Conservation (phyloP, 2,113 vertebrate species). For the Dipodomys ordii region DNA sequence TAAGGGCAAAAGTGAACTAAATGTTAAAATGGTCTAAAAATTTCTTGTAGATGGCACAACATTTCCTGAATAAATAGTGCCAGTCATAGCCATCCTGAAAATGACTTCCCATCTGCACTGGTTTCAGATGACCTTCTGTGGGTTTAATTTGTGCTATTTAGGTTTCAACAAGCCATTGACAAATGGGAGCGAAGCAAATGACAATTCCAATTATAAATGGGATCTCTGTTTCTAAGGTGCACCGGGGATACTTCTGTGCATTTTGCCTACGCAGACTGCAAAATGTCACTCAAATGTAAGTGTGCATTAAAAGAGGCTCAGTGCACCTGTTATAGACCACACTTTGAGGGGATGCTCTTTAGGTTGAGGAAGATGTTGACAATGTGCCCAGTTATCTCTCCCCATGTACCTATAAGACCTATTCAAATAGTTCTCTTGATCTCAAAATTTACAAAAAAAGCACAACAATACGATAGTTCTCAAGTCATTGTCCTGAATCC, state of each 20-base stretch:
- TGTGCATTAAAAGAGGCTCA: conserved; percentile 47
- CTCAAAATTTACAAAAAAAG: neutral
- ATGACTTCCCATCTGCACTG: conserved; percentile 1
- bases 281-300: conserved; percentile 75
- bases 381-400: neutral
- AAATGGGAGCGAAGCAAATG: conserved; percentile 43
- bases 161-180: conserved; percentile 45
- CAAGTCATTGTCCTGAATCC: conserved; percentile 18
- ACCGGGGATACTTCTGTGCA: neutral
- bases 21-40: conserved; percentile 21
- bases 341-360: conserved; percentile 54
- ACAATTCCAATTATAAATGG: conserved; percentile 63
- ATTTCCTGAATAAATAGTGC: neutral
- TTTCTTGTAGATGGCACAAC: neutral
- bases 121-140: conserved; percentile 53
- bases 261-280: conserved; percentile 48
- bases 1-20: neutral
- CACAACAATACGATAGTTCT: neutral
- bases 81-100: neutral
- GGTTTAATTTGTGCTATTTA: conserved; percentile 44
- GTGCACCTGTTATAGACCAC: conserved; percentile 56
- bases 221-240: conserved; percentile 46
- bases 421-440: neutral
- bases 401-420: neutral
- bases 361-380: conserved; percentile 24